These are phyloP conservation scores for Liasis olivaceus DNA, from an alignment of 2,797 vertebrate genomes.

Conservation along the genomic window DNA sequence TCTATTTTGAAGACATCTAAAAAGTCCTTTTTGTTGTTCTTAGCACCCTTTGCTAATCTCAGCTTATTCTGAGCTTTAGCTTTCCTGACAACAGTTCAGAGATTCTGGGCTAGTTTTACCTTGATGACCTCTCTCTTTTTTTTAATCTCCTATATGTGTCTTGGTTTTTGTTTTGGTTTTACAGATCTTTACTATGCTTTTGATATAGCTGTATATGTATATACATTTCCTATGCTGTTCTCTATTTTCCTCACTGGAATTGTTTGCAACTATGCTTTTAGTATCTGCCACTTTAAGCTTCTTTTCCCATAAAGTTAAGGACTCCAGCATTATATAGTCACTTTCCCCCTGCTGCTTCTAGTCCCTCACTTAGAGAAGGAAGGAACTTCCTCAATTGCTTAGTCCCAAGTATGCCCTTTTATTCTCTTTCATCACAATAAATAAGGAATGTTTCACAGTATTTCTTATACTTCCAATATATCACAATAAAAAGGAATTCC, in stretches of 20 bases:
- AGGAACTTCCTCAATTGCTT: not conserved
- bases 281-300: not conserved
- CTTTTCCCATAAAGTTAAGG: not conserved
- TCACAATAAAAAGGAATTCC: not conserved
- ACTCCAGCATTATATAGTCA: slow-evolving; percentile 12
- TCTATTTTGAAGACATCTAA: not conserved
- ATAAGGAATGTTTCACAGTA: not conserved
- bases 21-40: not conserved
- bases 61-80: not conserved
- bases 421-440: not conserved
- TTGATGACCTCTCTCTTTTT: not conserved
- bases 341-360: not conserved
- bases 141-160: not conserved
- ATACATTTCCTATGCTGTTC: not conserved
- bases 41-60: not conserved
- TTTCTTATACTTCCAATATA: not conserved
- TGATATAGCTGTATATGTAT: not conserved
- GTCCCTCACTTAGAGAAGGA: not conserved
- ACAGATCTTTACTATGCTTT: not conserved
- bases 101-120: not conserved
- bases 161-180: not conserved
- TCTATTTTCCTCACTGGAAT: not conserved
- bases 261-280: not conserved
- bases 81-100: not conserved
- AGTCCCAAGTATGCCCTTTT: not conserved